Conservation (phyloP, 2,888 invertebrate genomes). For the Incurvaria masculella region DNA sequence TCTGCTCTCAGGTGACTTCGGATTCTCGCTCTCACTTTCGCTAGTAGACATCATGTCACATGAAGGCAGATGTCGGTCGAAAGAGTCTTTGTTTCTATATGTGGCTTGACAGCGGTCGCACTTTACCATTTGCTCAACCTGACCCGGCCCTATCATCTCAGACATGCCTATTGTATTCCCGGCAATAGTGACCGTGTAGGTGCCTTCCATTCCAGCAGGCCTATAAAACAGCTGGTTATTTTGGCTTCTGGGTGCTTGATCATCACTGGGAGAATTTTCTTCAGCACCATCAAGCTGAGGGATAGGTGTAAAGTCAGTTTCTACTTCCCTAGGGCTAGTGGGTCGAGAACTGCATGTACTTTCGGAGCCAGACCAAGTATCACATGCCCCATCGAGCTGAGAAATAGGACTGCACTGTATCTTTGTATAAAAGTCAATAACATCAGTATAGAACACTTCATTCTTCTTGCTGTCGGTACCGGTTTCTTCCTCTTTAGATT, state of each 20-base stretch:
- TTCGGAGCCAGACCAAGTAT: slow-evolving; percentile 61
- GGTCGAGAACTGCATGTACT: slow-evolving; percentile 48
- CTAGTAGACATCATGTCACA: slow-evolving; percentile 79
- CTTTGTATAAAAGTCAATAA: slow-evolving; percentile 53
- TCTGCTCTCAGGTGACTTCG: slow-evolving; percentile 53
- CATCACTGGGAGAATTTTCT: slow-evolving; percentile 51
- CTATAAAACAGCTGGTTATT: slow-evolving; percentile 45
- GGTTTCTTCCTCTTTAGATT: slow-evolving; percentile 34
- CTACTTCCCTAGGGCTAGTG: slow-evolving; percentile 35
- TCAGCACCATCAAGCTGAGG: slow-evolving; percentile 69
- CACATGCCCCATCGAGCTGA: slow-evolving; percentile 68
- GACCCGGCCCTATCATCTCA: slow-evolving; percentile 43
- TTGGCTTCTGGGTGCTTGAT: slow-evolving; percentile 36
- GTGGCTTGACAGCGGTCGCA: slow-evolving; percentile 87
- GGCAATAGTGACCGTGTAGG: slow-evolving; percentile 49
- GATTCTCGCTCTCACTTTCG: slow-evolving; percentile 77
- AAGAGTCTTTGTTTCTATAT: slow-evolving; percentile 78
- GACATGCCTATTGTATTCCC: slow-evolving; percentile 50
- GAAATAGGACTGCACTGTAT: slow-evolving; percentile 59
- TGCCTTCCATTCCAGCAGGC: slow-evolving; percentile 46
- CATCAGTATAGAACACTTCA: slow-evolving; percentile 45
- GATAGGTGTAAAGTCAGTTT: slow-evolving; percentile 45
- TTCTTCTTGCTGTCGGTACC: slow-evolving; percentile 36
- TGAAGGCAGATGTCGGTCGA: slow-evolving; percentile 70
- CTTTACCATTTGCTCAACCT: slow-evolving; percentile 72